phyloP scores from a whole-genome alignment of 2,888 invertebrate genomes.

The Cremastinae sp. region DNA sequence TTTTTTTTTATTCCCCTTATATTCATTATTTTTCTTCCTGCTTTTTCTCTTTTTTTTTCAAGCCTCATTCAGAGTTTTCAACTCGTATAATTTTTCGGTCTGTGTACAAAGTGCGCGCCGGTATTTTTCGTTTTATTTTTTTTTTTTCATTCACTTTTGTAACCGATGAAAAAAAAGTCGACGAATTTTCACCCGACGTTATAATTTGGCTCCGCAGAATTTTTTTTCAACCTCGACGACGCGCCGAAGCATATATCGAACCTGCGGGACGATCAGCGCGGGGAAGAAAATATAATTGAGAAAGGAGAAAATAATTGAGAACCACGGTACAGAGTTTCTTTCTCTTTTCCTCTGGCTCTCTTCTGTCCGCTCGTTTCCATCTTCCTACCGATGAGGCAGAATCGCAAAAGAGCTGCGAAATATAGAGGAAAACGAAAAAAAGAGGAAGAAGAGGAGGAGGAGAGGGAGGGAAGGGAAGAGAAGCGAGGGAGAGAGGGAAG shows the following conservation, averaged over 20 bases:
- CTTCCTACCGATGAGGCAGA: constrained; percentile 26
- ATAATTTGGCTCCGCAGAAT: no score
- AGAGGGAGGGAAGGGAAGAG: constrained; percentile 46
- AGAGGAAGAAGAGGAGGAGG: constrained; percentile 45
- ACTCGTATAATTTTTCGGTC: constrained; percentile 23
- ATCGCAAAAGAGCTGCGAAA: constrained; percentile 23
- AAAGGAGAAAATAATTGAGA: constrained; percentile 46
- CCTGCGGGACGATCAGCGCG: no score
- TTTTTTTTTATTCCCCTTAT: neutral
- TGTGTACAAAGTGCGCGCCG: neutral
- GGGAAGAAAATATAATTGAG: no score
- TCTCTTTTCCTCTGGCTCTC: constrained; percentile 7
- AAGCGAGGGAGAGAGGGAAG: constrained; percentile 31
- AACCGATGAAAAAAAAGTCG: neutral
- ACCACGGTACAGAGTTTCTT: constrained; percentile 48
- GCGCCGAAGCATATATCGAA: no score
- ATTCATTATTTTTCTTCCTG: constrained; percentile 18
- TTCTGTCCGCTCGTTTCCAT: constrained; percentile 1
- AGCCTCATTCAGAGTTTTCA: constrained; percentile 25
- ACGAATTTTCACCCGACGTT: no score
- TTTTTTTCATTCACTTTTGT: neutral
- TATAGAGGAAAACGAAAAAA: constrained; percentile 38
- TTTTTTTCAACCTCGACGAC: no score
- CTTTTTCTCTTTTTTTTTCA: constrained; percentile 8
- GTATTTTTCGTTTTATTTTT: neutral